Conservation (phyloP, 2,797 vertebrate genomes). For the Xiphophorus birchmanni region DNA sequence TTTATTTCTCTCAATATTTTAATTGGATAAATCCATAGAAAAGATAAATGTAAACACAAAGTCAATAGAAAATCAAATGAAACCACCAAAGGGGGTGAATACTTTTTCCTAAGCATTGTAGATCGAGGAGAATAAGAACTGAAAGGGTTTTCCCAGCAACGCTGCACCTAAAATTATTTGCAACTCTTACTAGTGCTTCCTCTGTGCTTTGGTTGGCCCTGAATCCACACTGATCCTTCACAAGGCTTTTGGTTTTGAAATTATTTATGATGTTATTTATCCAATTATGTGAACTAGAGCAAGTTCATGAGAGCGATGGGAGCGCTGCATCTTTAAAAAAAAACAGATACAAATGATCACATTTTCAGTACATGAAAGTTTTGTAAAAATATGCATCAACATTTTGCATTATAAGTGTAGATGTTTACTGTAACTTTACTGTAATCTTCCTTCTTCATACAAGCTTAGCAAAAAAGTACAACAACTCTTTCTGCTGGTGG, state of each 20-base stretch:
- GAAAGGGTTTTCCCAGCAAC: background rate
- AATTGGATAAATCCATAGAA: background rate
- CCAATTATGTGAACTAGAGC: background rate
- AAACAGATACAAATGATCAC: background rate
- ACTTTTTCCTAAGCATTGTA: background rate
- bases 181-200: background rate
- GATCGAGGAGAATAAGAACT: background rate
- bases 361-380: background rate
- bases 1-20: background rate
- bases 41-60: background rate
- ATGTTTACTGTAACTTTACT: background rate
- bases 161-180: background rate
- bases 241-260: background rate
- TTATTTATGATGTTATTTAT: background rate
- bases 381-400: background rate
- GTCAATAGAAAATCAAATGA: background rate
- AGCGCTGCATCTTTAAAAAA: background rate
- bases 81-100: background rate
- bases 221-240: background rate
- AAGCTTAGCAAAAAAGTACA: background rate
- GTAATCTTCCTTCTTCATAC: background rate
- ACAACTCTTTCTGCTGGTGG: conserved; percentile 13
- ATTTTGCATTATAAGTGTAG: background rate
- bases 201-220: background rate
- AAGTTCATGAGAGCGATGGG: background rate